Conservation (phyloP, 2,113 vertebrate species). For the Takifugu bimaculatus region DNA sequence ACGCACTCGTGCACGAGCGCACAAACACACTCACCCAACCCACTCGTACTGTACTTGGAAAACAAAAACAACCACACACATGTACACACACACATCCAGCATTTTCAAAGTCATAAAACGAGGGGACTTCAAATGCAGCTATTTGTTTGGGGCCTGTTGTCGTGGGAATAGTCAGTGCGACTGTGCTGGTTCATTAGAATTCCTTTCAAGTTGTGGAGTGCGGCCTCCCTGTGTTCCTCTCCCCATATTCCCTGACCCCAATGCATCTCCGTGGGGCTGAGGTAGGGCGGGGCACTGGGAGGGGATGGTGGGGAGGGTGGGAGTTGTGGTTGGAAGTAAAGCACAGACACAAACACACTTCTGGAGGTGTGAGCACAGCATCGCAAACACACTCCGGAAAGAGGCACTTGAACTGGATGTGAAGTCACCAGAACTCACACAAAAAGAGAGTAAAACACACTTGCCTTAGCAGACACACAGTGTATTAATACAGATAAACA, state of each 20-base stretch:
- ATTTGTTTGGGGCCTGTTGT: slow-evolving; percentile 83
- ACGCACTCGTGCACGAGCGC: slow-evolving; percentile 25
- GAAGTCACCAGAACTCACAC: slow-evolving; percentile 44
- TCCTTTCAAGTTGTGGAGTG: slow-evolving; percentile 81
- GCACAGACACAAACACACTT: slow-evolving; percentile 24
- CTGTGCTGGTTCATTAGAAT: slow-evolving; percentile 80
- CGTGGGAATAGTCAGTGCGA: slow-evolving; percentile 77
- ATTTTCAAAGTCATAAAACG: slow-evolving; percentile 78
- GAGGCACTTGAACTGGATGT: slow-evolving; percentile 39
- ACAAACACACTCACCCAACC: slow-evolving; percentile 34
- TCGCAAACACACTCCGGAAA: slow-evolving; percentile 12
- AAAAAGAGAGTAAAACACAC: slow-evolving; percentile 12
- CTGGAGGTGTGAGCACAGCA: slow-evolving; percentile 17
- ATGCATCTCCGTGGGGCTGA: slow-evolving; percentile 71
- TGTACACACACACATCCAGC: slow-evolving; percentile 44
- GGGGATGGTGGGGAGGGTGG: slow-evolving; percentile 25
- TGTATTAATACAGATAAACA: slow-evolving; percentile 47
- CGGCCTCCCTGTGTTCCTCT: slow-evolving; percentile 75
- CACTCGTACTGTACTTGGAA: slow-evolving; percentile 49
- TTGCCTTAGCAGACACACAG: slow-evolving; percentile 17
- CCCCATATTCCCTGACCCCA: slow-evolving; percentile 78
- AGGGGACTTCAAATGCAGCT: slow-evolving; percentile 82
- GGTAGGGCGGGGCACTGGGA: slow-evolving; percentile 65
- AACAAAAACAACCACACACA: slow-evolving; percentile 56
- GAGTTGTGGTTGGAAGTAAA: slow-evolving; percentile 38